These are phyloP conservation scores for Danaus chrysippus DNA, from an alignment of 2,888 invertebrate genomes.

Conservation along the genomic window DNA sequence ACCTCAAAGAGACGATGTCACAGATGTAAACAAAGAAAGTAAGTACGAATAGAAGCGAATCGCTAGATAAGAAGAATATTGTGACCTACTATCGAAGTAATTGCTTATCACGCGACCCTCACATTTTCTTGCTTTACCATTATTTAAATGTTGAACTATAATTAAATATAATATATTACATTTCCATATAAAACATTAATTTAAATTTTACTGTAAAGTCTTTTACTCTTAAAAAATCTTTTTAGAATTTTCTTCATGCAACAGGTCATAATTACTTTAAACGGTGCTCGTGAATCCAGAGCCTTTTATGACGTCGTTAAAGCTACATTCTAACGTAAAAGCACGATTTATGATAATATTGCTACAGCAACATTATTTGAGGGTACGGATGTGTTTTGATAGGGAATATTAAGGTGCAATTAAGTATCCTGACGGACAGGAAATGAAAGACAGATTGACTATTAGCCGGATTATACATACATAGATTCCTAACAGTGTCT, in stretches of 20 bases:
- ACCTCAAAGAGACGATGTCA: not conserved
- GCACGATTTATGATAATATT: not conserved
- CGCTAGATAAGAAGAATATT: not conserved
- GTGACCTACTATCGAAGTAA: slow-evolving; percentile 3
- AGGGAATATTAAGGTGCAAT: slow-evolving; percentile 38
- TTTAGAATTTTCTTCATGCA: too few relatives aligned
- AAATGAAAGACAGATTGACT: slow-evolving; percentile 71
- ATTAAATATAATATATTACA: too few relatives aligned
- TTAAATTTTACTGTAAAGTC: too few relatives aligned
- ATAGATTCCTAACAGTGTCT: slow-evolving; percentile 28
- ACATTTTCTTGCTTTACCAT: not conserved
- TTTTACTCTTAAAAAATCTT: too few relatives aligned
- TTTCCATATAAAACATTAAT: too few relatives aligned
- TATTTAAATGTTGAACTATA: too few relatives aligned
- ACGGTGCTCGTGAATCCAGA: too few relatives aligned
- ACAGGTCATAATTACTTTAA: too few relatives aligned
- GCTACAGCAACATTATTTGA: too few relatives aligned
- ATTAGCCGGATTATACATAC: slow-evolving; percentile 68
- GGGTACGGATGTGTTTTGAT: slow-evolving; percentile 39
- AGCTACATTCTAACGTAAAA: too few relatives aligned
- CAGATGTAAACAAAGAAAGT: not conserved
- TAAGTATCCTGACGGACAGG: slow-evolving; percentile 53
- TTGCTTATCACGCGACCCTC: not conserved
- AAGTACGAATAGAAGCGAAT: not conserved
- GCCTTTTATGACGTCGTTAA: too few relatives aligned